Conservation (phyloP, 2,113 vertebrate species). For the Carettochelys insculpta region DNA sequence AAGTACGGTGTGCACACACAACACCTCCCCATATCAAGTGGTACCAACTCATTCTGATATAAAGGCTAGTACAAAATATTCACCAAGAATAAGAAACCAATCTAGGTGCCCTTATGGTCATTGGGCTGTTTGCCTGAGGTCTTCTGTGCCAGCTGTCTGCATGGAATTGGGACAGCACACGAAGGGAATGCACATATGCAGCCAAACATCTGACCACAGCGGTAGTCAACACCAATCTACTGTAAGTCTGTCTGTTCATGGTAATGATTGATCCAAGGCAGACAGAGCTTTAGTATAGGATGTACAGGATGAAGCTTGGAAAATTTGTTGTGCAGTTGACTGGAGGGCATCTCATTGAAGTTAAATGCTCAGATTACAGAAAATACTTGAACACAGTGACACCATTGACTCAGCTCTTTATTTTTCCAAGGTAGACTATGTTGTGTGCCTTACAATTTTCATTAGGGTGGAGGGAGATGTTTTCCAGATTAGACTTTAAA, state of each 20-base stretch:
- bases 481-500: neutral
- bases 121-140: too few species aligned
- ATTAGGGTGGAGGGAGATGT: neutral
- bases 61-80: too few species aligned
- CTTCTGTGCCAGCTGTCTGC: too few species aligned
- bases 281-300: neutral
- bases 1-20: too few species aligned
- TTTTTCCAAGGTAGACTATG: neutral
- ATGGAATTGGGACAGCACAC: too few species aligned
- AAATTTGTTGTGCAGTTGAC: neutral
- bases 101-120: too few species aligned
- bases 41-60: too few species aligned
- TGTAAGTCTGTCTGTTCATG: fast-evolving
- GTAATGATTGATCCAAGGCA: neutral
- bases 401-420: neutral
- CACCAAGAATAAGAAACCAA: too few species aligned
- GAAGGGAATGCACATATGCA: too few species aligned
- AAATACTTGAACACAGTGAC: neutral
- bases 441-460: fast-evolving
- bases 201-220: too few species aligned
- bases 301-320: neutral
- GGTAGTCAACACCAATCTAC: neutral
- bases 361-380: neutral
- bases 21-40: too few species aligned
- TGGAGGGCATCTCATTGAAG: neutral